A percentile compares a stretch with the other conserved stretches of the same genome.
phyloP scores from a whole-genome alignment of 2,113 vertebrate species.

The Myotis yumanensis region DNA sequence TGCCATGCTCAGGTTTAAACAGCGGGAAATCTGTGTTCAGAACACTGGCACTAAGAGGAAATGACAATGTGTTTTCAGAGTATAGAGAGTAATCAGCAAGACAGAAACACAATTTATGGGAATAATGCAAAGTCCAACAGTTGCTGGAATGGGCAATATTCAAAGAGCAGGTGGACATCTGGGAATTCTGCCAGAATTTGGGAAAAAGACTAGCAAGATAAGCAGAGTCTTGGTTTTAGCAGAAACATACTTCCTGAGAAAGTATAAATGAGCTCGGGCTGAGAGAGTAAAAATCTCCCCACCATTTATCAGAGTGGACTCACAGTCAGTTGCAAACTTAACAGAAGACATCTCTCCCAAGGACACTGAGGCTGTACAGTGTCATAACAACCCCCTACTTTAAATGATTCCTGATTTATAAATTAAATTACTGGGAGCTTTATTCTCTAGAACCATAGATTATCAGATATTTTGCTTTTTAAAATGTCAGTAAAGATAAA shows the following conservation, averaged over 20 bases:
- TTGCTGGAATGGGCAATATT: neutral
- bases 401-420: neutral
- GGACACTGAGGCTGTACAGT: neutral
- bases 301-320: neutral
- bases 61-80: neutral
- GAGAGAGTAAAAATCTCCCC: neutral
- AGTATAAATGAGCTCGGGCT: neutral
- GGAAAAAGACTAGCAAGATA: neutral
- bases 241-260: neutral
- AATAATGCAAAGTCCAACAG: neutral
- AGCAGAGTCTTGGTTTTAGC: neutral
- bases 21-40: neutral
- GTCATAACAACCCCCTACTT: neutral
- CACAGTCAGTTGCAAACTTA: neutral
- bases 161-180: neutral
- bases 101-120: neutral
- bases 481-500: neutral
- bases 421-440: neutral
- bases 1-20: neutral
- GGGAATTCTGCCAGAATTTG: neutral
- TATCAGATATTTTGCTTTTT: neutral
- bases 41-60: neutral
- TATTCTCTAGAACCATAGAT: neutral
- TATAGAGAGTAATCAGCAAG: neutral
- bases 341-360: neutral